These are phyloP conservation scores for Steatornis caripensis DNA, from an alignment of 2,113 vertebrate genomes.

Conservation along the genomic window DNA sequence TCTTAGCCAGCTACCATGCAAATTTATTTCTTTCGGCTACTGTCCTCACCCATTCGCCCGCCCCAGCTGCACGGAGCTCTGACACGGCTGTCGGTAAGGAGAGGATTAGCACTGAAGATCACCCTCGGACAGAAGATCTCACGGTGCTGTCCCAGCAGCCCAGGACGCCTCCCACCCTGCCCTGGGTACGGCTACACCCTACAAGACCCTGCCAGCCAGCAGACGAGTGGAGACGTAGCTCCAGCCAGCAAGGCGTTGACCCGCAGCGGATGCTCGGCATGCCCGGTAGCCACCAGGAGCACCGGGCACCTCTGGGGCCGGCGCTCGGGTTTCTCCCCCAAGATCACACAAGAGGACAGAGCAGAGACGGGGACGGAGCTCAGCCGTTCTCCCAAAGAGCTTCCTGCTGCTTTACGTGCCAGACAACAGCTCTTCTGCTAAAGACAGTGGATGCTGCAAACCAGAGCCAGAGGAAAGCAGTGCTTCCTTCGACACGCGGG, in stretches of 20 bases:
- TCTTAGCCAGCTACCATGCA: slow-evolving; percentile 28
- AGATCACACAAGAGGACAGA: neutral
- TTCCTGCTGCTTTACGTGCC: neutral
- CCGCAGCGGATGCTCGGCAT: accelerated
- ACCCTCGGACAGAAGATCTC: neutral
- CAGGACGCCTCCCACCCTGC: neutral
- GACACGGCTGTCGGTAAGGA: slow-evolving; percentile 25
- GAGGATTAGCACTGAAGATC: neutral
- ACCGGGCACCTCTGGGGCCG: accelerated
- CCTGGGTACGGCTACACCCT: neutral
- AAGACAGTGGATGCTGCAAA: neutral
- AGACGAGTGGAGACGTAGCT: neutral
- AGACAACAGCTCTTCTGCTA: neutral
- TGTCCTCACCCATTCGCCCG: slow-evolving; percentile 49
- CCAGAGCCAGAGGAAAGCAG: neutral
- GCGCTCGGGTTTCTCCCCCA: neutral
- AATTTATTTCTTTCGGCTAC: slow-evolving; percentile 33
- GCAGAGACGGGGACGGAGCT: neutral
- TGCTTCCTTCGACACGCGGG: neutral
- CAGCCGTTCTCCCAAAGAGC: neutral
- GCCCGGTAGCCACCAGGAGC: neutral
- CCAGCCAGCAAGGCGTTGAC: neutral
- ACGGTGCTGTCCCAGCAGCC: neutral
- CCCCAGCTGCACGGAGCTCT: slow-evolving; percentile 50
- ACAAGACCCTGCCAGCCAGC: neutral